A percentile compares a stretch with the other conserved stretches of the same genome.
Evolutionary conservation across 2,797 vertebrate species (phyloP).

Genomic region (Fistularia commersonii): DNA sequence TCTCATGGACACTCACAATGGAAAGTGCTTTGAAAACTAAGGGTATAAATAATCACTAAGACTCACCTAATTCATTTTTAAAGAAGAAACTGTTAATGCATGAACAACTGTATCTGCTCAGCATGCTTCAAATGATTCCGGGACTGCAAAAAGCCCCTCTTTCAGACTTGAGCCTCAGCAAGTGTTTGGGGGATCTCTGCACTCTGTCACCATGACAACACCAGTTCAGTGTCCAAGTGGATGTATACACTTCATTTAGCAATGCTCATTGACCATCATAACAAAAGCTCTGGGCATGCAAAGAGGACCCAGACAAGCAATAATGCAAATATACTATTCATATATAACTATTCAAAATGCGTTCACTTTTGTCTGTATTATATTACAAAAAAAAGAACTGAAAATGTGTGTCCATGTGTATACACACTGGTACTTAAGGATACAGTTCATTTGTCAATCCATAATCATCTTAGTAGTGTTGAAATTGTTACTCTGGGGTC

Average conservation of each 20-base stretch:
- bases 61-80: constrained; percentile 66
- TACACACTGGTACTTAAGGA: constrained; percentile 1
- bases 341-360: constrained; percentile 52
- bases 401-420: constrained; percentile 9
- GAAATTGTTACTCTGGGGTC: constrained; percentile 20
- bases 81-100: constrained; percentile 64
- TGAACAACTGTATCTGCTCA: constrained; percentile 63
- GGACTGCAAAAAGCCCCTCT: constrained; percentile 50
- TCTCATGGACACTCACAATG: constrained; percentile 56
- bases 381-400: constrained; percentile 31
- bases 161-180: constrained; percentile 37
- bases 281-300: constrained; percentile 65
- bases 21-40: constrained; percentile 60
- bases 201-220: constrained; percentile 79
- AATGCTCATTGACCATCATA: constrained; percentile 63
- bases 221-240: constrained; percentile 69
- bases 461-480: constrained; percentile 52
- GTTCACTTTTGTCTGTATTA: constrained; percentile 36
- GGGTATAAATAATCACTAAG: constrained; percentile 70
- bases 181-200: constrained; percentile 58
- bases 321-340: constrained; percentile 45
- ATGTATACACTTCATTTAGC: constrained; percentile 73
- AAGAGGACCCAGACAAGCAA: constrained; percentile 54
- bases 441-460: background rate
- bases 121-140: constrained; percentile 50